A percentile compares a stretch with the other conserved stretches of the same genome.
Evolutionary conservation across 2,797 vertebrate genomes (phyloP).

Genomic region (Chlorospingus semifuscus): DNA sequence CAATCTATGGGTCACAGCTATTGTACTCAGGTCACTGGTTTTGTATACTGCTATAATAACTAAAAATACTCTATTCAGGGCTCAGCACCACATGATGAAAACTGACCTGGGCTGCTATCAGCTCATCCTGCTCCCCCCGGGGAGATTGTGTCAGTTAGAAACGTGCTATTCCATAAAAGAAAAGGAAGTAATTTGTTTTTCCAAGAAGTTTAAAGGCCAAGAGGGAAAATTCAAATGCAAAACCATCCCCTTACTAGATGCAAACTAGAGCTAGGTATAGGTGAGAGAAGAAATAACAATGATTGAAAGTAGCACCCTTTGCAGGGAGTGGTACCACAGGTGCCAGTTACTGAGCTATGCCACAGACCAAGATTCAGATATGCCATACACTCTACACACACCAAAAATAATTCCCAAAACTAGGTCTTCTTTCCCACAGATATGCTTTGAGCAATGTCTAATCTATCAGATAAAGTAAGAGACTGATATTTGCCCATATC

Average conservation of each 20-base stretch:
- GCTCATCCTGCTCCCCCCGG: neutral
- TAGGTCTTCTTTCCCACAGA: neutral
- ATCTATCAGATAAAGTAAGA: neutral
- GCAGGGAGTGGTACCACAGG: neutral
- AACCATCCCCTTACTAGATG: neutral
- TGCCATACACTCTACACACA: neutral
- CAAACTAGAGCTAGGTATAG: neutral
- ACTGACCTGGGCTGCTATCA: neutral
- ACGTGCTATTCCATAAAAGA: neutral
- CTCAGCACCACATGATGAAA: neutral
- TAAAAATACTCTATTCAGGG: neutral
- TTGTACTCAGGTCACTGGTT: constrained; percentile 14
- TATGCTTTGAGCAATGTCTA: neutral
- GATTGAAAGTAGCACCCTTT: neutral
- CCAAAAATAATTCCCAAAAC: neutral
- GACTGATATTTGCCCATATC: neutral
- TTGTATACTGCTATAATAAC: constrained; percentile 9
- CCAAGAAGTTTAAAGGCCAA: neutral
- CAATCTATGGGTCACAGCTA: neutral
- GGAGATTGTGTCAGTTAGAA: neutral
- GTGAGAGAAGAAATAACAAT: neutral
- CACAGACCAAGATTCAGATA: neutral
- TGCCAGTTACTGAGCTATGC: neutral
- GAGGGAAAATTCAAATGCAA: neutral
- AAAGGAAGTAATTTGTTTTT: neutral